Base-by-base conservation (phyloP, 1,140 invertebrate genomes). In the Polypedilum vanderplanki region DNA sequence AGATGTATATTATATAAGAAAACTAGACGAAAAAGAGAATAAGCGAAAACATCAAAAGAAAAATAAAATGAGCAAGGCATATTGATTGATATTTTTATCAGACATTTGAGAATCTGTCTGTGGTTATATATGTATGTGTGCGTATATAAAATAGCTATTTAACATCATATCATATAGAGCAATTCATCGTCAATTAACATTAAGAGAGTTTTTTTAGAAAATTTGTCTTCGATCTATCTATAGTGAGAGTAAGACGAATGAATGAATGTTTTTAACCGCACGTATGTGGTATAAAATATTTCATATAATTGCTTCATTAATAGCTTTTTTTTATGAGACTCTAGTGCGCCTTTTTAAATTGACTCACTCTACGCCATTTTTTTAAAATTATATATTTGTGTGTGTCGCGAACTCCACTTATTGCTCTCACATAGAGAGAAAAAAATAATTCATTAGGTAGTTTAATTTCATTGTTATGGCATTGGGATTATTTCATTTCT, bases 61-160 rank as follows among this genome's bases (percentile, higher is more conserved):
- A 57, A n/a, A 57, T 15, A n/a, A 57, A 57, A 57, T 12, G n/a
- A n/a, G 12, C 12, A 57, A 57, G 15, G 46, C 24, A 33, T 33
- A 70, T 70, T 70, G 65, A 70, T 70, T 70, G 65, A 70, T 70
- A 70, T 70, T 70, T 70, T 70, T 70, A 70, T 70, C 65, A 70
- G 65, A 70, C 65, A 70, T 70, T 70, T 70, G 15, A 70, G 18
- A 70, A 57, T 57, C 46, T 57, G 12, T 12, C 46, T 57, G n/a
- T 57, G n/a, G 46, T 15, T n/a, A 8, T 46, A 46, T 7, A 46
- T 15, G n/a, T 57, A 15, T 57, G n/a, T 57, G 46, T n/a, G 12
- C 4, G 46, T 15, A 3, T 57, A 15, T 57, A 12, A 1, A 57
- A n/a, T 12, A 57, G 12, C 12, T 57, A 57, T 57, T 57, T 57